Percentiles rank a stretch among this genome's conserved stretches.
Evolutionary conservation across 2,797 vertebrate genomes (phyloP).

Genomic region (Picus viridis): DNA sequence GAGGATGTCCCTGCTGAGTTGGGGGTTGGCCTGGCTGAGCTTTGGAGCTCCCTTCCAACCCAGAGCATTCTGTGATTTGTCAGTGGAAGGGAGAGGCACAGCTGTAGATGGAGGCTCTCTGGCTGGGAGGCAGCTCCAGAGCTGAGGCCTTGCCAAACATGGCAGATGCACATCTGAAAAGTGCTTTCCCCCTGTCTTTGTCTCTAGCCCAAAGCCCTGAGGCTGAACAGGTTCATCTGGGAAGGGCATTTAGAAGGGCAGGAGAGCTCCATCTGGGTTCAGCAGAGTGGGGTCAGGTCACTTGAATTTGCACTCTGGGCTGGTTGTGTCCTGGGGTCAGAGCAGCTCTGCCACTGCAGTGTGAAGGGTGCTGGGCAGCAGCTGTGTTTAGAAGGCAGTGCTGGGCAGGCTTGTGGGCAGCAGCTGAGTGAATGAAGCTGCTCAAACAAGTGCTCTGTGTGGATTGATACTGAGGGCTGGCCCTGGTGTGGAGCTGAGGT

Average conservation of each 20-base stretch:
- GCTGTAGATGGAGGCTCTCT: neutral
- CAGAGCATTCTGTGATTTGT: neutral
- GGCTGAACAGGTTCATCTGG: neutral
- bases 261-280: neutral
- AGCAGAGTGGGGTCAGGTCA: too few species aligned
- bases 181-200: neutral
- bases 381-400: neutral
- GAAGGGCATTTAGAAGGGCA: neutral
- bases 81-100: neutral
- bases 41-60: too few species aligned
- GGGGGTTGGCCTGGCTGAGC: too few species aligned
- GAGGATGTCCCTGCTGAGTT: too few species aligned
- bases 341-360: neutral
- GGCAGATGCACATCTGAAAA: neutral
- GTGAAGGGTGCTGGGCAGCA: neutral
- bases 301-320: too few species aligned
- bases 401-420: neutral
- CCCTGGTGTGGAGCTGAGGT: neutral
- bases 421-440: neutral
- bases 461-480: neutral
- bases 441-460: neutral
- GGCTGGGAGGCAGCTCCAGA: neutral
- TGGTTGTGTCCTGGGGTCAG: too few species aligned
- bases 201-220: neutral
- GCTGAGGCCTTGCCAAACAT: neutral